Evolutionary conservation across 2,888 invertebrate genomes (phyloP), one percentile per base, ranked within the genome.

Genomic region (Tuta absoluta): DNA sequence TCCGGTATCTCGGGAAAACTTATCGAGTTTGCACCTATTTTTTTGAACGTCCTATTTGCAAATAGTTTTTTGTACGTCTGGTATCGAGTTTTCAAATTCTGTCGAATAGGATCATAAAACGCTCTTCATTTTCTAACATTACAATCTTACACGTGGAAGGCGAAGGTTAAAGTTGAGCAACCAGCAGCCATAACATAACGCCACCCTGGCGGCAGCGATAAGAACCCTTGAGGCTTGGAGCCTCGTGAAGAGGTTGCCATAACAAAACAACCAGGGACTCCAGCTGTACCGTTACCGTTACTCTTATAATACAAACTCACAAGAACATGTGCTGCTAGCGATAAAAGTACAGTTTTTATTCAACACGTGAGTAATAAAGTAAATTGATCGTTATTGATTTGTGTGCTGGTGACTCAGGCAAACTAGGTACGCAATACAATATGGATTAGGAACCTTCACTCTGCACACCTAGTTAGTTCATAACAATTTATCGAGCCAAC

Each of bases 141-240:
- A 23, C 10, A 12, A 12, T 23, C 5, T 28, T 56, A 56, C 56
- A 56, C 56, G 56, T 33, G 56, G 56, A 33, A 17, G n/a, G 7
- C n/a, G 56, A 56, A 56, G 56, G 56, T 33, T 17, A 14, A 33
- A 33, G 33, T 56, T 56, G 28, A 33, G 33, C 14, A 56, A 56
- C 33, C 56, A 33, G 5, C 0, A 4, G 49, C 21, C 49, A 23
- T 12, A 33, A 28, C 28, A 28, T 28, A 28, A 33, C 33, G 10
- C 33, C 33, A 33, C 33, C 28, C 28, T 28, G 28, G 28, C 8
- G 33, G 19, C 49, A 21, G 19, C n/a, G 53, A 53, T 56, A 56
- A 33, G 17, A 28, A 7, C 28, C 28, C 56, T 28, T 33, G 33
- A 10, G 33, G 17, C 10, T 7, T 17, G 17, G 33, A 33, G 33